These are phyloP conservation scores for Indicator indicator DNA, from an alignment of 2,113 vertebrate genomes.

Conservation along the genomic window DNA sequence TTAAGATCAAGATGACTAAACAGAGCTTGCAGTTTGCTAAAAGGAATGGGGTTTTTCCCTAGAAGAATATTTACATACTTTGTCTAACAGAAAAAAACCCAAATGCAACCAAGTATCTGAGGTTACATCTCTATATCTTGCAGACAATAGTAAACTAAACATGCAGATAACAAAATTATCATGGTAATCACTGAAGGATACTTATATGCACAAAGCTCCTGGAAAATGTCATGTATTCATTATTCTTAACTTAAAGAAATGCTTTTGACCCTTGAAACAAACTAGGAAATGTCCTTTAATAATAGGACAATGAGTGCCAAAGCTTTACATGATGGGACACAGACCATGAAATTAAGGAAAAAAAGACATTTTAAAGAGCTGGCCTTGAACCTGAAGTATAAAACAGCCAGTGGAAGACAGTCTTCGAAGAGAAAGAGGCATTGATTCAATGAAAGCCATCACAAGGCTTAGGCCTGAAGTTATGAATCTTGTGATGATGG, in stretches of 20 bases:
- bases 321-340: background rate
- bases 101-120: background rate
- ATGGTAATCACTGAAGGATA: background rate
- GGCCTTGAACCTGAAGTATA: background rate
- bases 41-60: background rate
- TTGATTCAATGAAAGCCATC: background rate
- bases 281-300: background rate
- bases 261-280: background rate
- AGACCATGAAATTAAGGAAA: background rate
- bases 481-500: background rate
- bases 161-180: background rate
- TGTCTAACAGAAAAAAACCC: background rate
- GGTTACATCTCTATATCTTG: background rate
- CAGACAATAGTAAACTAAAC: background rate
- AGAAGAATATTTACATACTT: background rate
- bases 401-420: background rate
- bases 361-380: background rate
- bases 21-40: background rate
- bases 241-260: background rate
- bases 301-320: background rate
- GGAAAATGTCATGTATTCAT: background rate
- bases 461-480: background rate
- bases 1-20: background rate
- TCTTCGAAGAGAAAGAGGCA: background rate
- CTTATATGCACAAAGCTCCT: background rate